Conservation (phyloP, 2,888 invertebrate species). For the Meta bourneti region DNA sequence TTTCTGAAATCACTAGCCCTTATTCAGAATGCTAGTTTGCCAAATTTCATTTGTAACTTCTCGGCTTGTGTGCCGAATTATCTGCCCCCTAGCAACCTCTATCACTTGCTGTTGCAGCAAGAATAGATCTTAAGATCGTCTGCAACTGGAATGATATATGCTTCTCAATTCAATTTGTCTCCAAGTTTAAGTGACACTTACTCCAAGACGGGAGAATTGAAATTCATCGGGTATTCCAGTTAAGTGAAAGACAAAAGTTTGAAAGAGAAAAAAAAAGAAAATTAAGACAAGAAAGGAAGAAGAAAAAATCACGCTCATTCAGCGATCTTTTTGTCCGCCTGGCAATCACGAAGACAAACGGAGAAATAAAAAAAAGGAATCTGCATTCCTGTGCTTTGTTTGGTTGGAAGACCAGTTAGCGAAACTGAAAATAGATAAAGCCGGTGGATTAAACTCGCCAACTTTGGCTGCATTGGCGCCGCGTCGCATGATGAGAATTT, state of each 20-base stretch:
- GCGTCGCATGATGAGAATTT: slow-evolving; percentile 28
- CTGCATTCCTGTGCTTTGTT: slow-evolving; percentile 61
- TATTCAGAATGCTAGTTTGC: no score
- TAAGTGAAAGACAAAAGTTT: slow-evolving; percentile 33
- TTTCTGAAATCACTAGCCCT: no score
- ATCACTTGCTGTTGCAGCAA: no score
- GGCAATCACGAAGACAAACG: slow-evolving; percentile 64
- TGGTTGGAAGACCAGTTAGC: slow-evolving; percentile 62
- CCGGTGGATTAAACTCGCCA: slow-evolving; percentile 35
- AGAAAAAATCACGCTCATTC: slow-evolving; percentile 53
- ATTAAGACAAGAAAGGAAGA: slow-evolving; percentile 4
- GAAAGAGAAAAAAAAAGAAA: slow-evolving; percentile 5
- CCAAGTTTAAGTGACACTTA: slow-evolving; percentile 29
- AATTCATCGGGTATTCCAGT: slow-evolving; percentile 45
- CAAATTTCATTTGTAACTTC: no score
- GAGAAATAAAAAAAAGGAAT: slow-evolving; percentile 12
- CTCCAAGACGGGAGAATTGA: slow-evolving; percentile 22
- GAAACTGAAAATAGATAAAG: slow-evolving; percentile 66
- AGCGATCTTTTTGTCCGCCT: slow-evolving; percentile 72
- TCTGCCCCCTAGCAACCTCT: no score
- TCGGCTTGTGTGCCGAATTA: no score
- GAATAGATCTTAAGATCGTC: no score
- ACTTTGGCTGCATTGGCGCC: slow-evolving; percentile 42
- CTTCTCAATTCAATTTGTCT: slow-evolving; percentile 42
- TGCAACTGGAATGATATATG: slow-evolving; percentile 13